Percentiles rank a stretch among this genome's conserved stretches.
Conservation (phyloP, 2,797 vertebrate genomes). For the Pterois miles region DNA sequence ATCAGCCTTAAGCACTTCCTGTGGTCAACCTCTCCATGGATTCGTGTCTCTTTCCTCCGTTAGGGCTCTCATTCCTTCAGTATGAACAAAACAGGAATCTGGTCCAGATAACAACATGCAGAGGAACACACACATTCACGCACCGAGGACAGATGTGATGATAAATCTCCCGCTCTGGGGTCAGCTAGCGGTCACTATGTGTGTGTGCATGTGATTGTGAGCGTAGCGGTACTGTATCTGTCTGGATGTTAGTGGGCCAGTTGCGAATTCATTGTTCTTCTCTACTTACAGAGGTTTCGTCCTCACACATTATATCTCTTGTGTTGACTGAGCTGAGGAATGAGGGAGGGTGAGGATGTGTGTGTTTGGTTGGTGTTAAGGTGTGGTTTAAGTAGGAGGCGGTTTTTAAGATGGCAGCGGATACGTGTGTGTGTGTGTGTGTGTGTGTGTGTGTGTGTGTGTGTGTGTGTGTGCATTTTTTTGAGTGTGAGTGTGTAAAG, state of each 20-base stretch:
- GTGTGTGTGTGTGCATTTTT: conserved; percentile 53
- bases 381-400: conserved; percentile 63
- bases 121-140: conserved; percentile 38
- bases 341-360: conserved; percentile 53
- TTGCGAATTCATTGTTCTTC: conserved; percentile 66
- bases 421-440: conserved; percentile 55
- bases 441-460: conserved; percentile 58
- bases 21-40: conserved; percentile 28
- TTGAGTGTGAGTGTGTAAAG: conserved; percentile 63
- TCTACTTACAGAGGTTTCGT: conserved; percentile 34
- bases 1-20: conserved; percentile 65
- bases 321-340: conserved; percentile 64
- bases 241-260: conserved; percentile 59
- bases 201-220: conserved; percentile 19
- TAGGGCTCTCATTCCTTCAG: conserved; percentile 28
- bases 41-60: conserved; percentile 6
- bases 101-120: conserved; percentile 53
- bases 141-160: conserved; percentile 68
- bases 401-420: conserved; percentile 73
- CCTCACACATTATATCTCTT: conserved; percentile 51
- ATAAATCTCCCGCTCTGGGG: conserved; percentile 65
- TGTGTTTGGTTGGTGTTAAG: conserved; percentile 57
- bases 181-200: conserved; percentile 57
- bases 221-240: conserved; percentile 46
- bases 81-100: conserved; percentile 32